phyloP scores from a whole-genome alignment of 2,113 vertebrate genomes.

The Oryzias celebensis region DNA sequence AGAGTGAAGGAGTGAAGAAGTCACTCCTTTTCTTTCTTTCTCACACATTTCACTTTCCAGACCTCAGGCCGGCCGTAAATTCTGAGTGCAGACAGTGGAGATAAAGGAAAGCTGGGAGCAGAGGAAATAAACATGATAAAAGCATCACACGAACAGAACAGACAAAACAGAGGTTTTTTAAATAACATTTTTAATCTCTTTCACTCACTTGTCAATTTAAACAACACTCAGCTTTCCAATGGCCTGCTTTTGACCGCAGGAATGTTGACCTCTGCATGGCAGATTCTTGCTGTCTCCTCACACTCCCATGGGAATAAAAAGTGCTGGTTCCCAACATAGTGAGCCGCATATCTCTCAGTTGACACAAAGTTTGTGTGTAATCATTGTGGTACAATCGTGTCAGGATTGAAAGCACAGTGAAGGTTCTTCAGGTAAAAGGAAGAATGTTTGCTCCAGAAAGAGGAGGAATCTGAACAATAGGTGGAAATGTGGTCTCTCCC shows the following conservation, averaged over 20 bases:
- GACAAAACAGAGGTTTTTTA: too few relatives aligned
- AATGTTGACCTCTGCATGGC: conserved; percentile 50
- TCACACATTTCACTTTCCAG: conserved; percentile 43
- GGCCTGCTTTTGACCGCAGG: conserved; percentile 44
- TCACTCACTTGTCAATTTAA: background rate
- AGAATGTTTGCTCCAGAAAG: too few relatives aligned
- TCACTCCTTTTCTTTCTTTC: background rate
- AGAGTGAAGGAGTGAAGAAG: conserved; percentile 1
- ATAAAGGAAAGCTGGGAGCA: background rate
- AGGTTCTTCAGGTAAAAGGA: too few relatives aligned
- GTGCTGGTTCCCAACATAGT: conserved; percentile 19
- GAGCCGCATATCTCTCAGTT: background rate
- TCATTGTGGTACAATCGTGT: too few relatives aligned
- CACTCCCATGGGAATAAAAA: background rate
- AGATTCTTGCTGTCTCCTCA: conserved; percentile 43
- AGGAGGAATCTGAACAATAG: too few relatives aligned
- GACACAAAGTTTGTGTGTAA: background rate
- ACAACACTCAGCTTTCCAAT: conserved; percentile 8
- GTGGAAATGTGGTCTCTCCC: too few relatives aligned
- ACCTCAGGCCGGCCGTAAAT: conserved; percentile 14
- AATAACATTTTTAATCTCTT: too few relatives aligned
- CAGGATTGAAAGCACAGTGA: too few relatives aligned
- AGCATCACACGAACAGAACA: too few relatives aligned
- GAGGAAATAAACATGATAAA: too few relatives aligned
- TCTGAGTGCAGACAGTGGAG: conserved; percentile 6